phyloP scores from a whole-genome alignment of 2,888 invertebrate species.

The Dicyrtomina minuta region DNA sequence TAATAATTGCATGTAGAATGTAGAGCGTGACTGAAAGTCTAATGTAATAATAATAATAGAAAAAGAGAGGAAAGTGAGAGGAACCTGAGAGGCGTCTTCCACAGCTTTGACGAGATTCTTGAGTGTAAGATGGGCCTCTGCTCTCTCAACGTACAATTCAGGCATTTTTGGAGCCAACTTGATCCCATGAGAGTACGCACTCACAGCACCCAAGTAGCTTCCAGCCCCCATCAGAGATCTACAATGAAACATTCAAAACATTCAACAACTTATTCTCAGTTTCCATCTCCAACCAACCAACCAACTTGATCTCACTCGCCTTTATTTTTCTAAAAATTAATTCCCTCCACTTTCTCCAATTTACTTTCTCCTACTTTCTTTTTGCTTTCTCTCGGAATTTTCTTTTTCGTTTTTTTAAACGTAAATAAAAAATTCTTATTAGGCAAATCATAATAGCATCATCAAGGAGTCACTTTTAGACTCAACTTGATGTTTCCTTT shows the following conservation, averaged over 20 bases:
- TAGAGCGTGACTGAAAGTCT: background rate
- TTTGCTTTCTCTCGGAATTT: too few relatives aligned
- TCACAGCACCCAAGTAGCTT: slow-evolving; percentile 77
- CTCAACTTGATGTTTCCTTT: too few relatives aligned
- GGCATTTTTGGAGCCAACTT: slow-evolving; percentile 71
- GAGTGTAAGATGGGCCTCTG: slow-evolving; percentile 75
- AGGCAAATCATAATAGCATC: too few relatives aligned
- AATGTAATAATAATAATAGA: slow-evolving; percentile 11
- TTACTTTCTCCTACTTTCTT: too few relatives aligned
- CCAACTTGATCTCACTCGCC: background rate
- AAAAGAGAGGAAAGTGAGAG: slow-evolving; percentile 58
- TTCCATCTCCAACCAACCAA: background rate
- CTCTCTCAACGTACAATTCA: slow-evolving; percentile 73
- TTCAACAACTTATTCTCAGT: background rate
- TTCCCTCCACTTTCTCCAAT: background rate
- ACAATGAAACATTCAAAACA: slow-evolving; percentile 12
- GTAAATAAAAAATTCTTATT: too few relatives aligned
- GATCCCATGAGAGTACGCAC: slow-evolving; percentile 78
- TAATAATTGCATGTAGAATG: too few relatives aligned
- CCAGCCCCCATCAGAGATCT: slow-evolving; percentile 71
- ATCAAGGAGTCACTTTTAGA: too few relatives aligned
- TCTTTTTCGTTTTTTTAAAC: too few relatives aligned
- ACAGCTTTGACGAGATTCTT: slow-evolving; percentile 73
- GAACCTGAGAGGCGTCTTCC: slow-evolving; percentile 63
- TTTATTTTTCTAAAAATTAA: background rate